These are phyloP conservation scores for Odontothrips loti DNA, from an alignment of 2,888 invertebrate genomes.

Conservation along the genomic window DNA sequence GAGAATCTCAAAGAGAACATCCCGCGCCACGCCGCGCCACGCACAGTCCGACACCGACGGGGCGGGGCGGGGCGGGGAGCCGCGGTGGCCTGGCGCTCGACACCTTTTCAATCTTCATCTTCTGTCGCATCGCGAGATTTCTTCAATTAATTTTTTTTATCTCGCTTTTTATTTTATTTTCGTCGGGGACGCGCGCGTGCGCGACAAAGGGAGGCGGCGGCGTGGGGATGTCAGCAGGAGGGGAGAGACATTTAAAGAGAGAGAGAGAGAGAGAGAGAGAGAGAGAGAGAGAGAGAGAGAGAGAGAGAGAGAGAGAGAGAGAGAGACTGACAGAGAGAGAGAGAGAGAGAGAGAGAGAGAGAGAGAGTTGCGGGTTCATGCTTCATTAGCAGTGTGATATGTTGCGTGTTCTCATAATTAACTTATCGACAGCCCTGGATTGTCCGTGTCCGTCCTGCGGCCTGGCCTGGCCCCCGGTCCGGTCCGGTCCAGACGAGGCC, in stretches of 20 bases:
- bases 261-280: too few relatives aligned
- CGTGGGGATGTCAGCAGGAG: too few relatives aligned
- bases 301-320: not conserved
- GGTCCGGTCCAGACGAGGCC: too few relatives aligned
- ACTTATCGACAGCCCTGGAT: not conserved
- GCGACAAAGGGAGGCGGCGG: not conserved
- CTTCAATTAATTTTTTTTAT: slow-evolving; percentile 4
- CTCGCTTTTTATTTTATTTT: too few relatives aligned
- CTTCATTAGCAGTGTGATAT: not conserved
- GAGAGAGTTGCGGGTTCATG: not conserved
- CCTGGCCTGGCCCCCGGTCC: too few relatives aligned
- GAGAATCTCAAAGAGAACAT: slow-evolving; percentile 7
- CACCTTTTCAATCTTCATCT: slow-evolving; percentile 26
- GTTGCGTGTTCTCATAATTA: not conserved
- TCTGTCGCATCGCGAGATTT: not conserved
- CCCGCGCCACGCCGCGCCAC: slow-evolving; percentile 6
- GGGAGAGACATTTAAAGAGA: too few relatives aligned
- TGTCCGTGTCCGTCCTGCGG: too few relatives aligned
- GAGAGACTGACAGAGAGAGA: not conserved
- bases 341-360: not conserved
- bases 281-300: not conserved
- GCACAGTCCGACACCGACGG: not conserved
- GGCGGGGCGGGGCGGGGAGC: not conserved
- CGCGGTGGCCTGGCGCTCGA: not conserved
- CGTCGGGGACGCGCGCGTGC: too few relatives aligned